Evolutionary conservation across 2,113 vertebrate species (phyloP).

Genomic region (Ictidomys tridecemlineatus): DNA sequence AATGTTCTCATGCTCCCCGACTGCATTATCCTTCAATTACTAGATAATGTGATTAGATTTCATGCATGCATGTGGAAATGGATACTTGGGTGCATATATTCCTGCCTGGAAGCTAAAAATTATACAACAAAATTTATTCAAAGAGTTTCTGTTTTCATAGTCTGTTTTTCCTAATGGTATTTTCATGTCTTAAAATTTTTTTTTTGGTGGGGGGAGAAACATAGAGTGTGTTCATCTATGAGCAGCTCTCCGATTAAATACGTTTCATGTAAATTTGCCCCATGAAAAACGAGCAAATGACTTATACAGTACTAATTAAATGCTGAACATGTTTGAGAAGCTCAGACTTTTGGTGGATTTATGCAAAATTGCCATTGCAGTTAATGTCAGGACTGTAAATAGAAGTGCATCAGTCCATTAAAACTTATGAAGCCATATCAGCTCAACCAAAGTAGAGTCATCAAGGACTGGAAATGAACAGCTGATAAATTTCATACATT

Average conservation of each 20-base stretch:
- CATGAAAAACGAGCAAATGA: constrained; percentile 14
- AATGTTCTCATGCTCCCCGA: background rate
- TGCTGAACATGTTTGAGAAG: constrained; percentile 22
- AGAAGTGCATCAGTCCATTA: constrained; percentile 51
- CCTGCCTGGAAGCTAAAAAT: background rate
- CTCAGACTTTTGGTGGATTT: constrained; percentile 48
- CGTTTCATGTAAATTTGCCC: background rate
- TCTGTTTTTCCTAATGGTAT: background rate
- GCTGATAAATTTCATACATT: constrained; percentile 60
- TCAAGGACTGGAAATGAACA: constrained; percentile 18
- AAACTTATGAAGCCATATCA: constrained; percentile 59
- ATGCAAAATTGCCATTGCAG: constrained; percentile 51
- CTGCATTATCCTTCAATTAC: background rate
- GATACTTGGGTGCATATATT: background rate
- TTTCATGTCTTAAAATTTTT: background rate
- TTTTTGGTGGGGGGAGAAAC: background rate
- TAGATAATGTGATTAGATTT: background rate
- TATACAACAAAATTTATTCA: background rate
- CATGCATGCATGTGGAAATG: background rate
- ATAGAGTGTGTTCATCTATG: background rate
- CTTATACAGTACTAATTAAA: constrained; percentile 56
- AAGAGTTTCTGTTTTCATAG: background rate
- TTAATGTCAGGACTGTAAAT: constrained; percentile 68
- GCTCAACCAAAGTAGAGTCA: background rate
- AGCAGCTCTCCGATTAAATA: background rate